A percentile compares a stretch with the other conserved stretches of the same genome.
phyloP scores from a whole-genome alignment of 2,797 vertebrate species.

The Artibeus lituratus region DNA sequence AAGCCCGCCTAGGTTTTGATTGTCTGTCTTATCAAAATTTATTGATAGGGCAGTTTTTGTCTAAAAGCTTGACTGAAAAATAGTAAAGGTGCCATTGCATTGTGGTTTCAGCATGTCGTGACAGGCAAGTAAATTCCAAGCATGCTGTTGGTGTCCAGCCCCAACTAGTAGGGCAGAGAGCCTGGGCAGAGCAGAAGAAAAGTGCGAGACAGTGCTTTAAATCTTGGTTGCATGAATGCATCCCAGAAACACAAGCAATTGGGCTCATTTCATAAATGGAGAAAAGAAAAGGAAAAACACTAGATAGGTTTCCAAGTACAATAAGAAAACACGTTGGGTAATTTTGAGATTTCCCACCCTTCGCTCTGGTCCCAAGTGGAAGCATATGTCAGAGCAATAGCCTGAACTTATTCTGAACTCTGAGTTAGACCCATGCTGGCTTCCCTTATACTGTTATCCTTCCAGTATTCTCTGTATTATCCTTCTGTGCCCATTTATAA shows the following conservation, averaged over 20 bases:
- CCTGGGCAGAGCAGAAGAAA: not conserved
- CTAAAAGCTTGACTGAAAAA: conserved; percentile 16
- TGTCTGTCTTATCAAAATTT: not conserved
- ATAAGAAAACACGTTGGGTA: conserved; percentile 73
- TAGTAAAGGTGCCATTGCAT: not conserved
- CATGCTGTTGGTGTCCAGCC: not conserved
- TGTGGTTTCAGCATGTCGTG: not conserved
- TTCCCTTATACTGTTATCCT: not conserved
- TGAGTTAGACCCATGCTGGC: conserved; percentile 11
- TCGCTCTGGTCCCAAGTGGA: conserved; percentile 62
- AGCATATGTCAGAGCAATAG: conserved; percentile 55
- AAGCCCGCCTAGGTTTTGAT: not conserved
- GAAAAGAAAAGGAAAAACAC: conserved; percentile 40
- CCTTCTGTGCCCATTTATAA: not conserved
- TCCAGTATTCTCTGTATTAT: not conserved
- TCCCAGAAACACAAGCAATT: conserved; percentile 26
- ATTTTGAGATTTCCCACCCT: conserved; percentile 74
- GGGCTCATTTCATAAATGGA: conserved; percentile 46
- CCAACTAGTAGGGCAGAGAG: not conserved
- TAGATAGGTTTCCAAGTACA: conserved; percentile 64
- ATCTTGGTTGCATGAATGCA: conserved; percentile 12
- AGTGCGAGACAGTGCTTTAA: not conserved
- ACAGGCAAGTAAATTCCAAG: not conserved
- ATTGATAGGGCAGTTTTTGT: not conserved
- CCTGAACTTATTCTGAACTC: conserved; percentile 65